phyloP scores from a whole-genome alignment of 1,140 invertebrate species.

The Philaenus spumarius region DNA sequence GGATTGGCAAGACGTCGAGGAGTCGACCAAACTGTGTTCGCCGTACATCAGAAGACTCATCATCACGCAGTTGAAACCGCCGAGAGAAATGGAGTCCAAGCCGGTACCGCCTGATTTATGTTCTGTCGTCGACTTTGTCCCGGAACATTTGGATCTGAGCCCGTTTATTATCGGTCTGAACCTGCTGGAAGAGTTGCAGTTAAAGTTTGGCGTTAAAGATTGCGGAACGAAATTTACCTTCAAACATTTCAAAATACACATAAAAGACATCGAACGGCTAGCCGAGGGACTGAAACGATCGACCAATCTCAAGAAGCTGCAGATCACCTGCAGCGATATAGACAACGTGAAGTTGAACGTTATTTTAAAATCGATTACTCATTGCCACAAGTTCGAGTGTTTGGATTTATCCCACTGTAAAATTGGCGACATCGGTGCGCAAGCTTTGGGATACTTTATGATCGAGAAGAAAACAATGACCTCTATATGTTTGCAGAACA shows the following conservation, averaged over 20 bases:
- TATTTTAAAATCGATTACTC: conserved; percentile 32
- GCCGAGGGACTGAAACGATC: conserved; percentile 32
- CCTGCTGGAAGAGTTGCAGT: conserved; percentile 4
- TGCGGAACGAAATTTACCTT: conserved; percentile 8
- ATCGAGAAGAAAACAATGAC: conserved; percentile 30
- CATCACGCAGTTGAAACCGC: conserved; percentile 34
- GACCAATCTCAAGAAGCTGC: conserved; percentile 30
- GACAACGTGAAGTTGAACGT: conserved; percentile 33
- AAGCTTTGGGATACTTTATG: conserved; percentile 33
- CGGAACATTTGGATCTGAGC: conserved; percentile 11
- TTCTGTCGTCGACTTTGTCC: neutral
- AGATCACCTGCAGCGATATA: conserved; percentile 32
- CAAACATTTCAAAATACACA: conserved; percentile 5
- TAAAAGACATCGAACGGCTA: conserved; percentile 24
- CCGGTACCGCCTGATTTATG: neutral
- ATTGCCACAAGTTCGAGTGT: conserved; percentile 31
- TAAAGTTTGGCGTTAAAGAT: conserved; percentile 14
- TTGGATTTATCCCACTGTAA: conserved; percentile 37
- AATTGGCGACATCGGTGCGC: conserved; percentile 36
- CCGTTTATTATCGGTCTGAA: conserved; percentile 2
- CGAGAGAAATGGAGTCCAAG: conserved; percentile 21
- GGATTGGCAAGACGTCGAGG: conserved; percentile 35
- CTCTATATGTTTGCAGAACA: conserved; percentile 34
- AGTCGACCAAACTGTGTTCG: conserved; percentile 30
- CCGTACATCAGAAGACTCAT: conserved; percentile 33